Evolutionary conservation across 2,797 vertebrate species (phyloP), one percentile per base, ranked within the genome.

Genomic region (Sciurus carolinensis): DNA sequence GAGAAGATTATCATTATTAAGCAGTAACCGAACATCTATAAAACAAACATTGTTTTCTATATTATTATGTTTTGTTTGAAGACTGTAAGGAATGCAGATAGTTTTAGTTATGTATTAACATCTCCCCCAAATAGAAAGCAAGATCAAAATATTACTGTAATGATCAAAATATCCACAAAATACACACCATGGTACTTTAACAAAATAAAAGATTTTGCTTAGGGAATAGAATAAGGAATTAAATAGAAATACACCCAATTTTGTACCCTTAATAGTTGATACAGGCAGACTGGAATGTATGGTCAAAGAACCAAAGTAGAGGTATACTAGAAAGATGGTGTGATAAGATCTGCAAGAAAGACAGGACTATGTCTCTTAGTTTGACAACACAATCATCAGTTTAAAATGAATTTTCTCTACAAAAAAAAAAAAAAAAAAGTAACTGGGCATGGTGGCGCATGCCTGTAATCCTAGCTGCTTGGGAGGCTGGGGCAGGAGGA

Each of bases 1-100:
- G 99, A 99, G 99, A 98, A 99, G 99, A 99, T 99, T 99, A 99
- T 99, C 99, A 97, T 99, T 99, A 98, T 99, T 99, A 98, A 99
- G 99, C 98, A 99, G 99, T 98, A 99, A 99, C 97, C 99, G 99
- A 98, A 99, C 99, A 99, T 99, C 99, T 99, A 98, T 95, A 98
- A 77, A 97, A 97, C 95, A 98, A 96, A 98, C 62, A 87, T 90
- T 93, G 47, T 93, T 97, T 91, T 91, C 39, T 75, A 54, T 57
- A 66, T 97, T 82, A 97, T 26, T 95, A 94, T 73, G 95, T 90
- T 95, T 33, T 72, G 54, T 83, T 75, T 97, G 73, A 93, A 90
- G 83, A 95, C 91, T 90, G 9, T 28, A 97, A 84, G 39, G 7
- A 95, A 89, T 52, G 26, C 11, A 83, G 30, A 17, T 69, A 93